Base-by-base conservation (phyloP, 53 echinoderm and acorn worm genomes). In the Pentamera pediparva region DNA sequence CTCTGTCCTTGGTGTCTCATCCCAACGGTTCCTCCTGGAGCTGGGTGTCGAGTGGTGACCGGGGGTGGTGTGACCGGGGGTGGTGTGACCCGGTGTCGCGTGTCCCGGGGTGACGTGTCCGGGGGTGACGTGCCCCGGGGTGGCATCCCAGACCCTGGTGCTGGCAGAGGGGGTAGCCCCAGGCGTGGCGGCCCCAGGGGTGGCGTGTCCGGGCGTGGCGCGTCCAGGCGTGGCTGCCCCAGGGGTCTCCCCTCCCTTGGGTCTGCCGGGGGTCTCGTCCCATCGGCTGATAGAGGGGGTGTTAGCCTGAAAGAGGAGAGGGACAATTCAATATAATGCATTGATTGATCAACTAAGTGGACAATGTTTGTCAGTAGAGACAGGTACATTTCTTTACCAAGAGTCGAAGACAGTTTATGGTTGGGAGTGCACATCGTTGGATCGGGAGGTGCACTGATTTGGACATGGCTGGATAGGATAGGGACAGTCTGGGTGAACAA, bases 1-100 rank as follows among this genome's bases (percentile, higher is more conserved):
- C 50, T 98, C 98, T 40, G 98, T 98, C 50, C 98, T 85, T 34
- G 98, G 98, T n/a, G 96, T 92, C 62, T 98, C 98, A 61, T 98
- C 98, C 96, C 91, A 98, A 83, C 98, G 69, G 74, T 98, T 98
- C 39, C 89, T 85, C 40, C 98, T 86, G 0, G 98, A 87, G 65
- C 98, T 89, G 5, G 98, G 98, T 12, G 98, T 98, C 24, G 83
- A 88, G 29, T 83, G 83, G 65, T 96, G 98, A 5, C 93, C 89
- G 0, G 89, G 89, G 12, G 93, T 93, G 19, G 89, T 89, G 57
- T 93, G 93, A 15, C 93, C 86, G 0, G 93, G 93, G 17, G 93
- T 93, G 89, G 93, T 26, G 92, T 92, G 73, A 27, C 58, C 58
- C 28, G 94, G 94, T 25, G 94, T 94, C 32, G 90, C 90, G 47